Percentiles rank a stretch among this genome's conserved stretches.
These are phyloP conservation scores for Cantharis flavilabris DNA, from an alignment of 2,888 invertebrate genomes.

Conservation along the genomic window DNA sequence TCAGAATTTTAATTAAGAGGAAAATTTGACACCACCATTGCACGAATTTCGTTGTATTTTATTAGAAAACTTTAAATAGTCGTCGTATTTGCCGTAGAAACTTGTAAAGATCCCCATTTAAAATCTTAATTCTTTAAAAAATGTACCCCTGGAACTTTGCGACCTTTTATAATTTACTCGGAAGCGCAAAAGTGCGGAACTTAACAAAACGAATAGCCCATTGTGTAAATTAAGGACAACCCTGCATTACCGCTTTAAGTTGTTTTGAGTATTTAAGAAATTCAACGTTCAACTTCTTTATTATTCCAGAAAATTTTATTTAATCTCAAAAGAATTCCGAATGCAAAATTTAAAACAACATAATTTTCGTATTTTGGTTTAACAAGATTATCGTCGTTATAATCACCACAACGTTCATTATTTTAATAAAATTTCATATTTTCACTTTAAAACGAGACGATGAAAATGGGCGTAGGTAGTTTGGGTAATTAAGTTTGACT, in stretches of 20 bases:
- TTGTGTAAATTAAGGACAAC: constrained; percentile 27
- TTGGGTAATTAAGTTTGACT: neutral
- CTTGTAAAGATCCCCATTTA: neutral
- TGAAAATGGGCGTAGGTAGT: neutral
- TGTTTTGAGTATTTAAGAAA: neutral
- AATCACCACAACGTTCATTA: neutral
- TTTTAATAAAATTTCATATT: neutral
- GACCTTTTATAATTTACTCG: constrained; percentile 15
- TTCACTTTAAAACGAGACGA: neutral
- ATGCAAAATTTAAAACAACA: neutral
- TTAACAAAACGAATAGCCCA: constrained; percentile 17
- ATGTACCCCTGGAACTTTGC: neutral
- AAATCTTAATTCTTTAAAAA: neutral
- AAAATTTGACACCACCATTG: neutral
- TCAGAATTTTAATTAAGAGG: neutral
- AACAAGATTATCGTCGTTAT: neutral
- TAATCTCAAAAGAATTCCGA: neutral
- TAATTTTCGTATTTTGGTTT: neutral
- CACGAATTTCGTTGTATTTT: neutral
- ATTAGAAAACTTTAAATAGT: neutral
- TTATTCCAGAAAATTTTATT: neutral
- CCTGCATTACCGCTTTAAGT: constrained; percentile 11
- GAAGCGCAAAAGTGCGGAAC: constrained; percentile 3
- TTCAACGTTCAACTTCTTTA: neutral
- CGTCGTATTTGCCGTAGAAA: neutral